These are phyloP conservation scores for Drosophila bunnanda DNA, from an alignment of 2,888 invertebrate genomes.

Conservation along the genomic window DNA sequence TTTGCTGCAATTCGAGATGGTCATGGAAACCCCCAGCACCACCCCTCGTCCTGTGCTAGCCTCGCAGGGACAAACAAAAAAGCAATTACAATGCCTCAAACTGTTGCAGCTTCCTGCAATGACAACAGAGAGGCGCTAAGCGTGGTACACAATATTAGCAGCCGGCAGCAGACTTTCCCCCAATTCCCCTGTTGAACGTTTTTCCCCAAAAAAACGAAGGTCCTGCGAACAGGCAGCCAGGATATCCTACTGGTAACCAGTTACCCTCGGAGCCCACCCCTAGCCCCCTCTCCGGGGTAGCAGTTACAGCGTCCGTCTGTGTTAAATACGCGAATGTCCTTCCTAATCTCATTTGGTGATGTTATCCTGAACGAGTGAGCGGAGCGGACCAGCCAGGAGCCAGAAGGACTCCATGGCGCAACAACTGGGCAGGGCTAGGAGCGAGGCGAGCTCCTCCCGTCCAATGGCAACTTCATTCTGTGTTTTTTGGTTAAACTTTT, in stretches of 20 bases:
- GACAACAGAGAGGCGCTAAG: constrained; percentile 72
- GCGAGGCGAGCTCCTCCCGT: constrained; percentile 1
- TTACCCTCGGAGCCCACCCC: constrained; percentile 30
- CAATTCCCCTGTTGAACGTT: constrained; percentile 27
- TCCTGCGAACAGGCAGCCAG: constrained; percentile 75
- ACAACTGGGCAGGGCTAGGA: constrained; percentile 24
- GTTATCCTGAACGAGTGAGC: constrained; percentile 69
- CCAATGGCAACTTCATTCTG: constrained; percentile 61
- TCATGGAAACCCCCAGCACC: constrained; percentile 7
- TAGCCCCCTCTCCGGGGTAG: constrained; percentile 32
- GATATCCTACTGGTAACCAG: constrained; percentile 68
- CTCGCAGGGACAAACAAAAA: constrained; percentile 73
- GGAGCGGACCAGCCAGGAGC: constrained; percentile 15
- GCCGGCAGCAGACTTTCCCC: constrained; percentile 16
- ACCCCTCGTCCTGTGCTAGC: neutral
- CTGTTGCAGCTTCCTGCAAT: constrained; percentile 77
- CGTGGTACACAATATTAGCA: constrained; percentile 68
- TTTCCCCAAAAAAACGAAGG: constrained; percentile 16
- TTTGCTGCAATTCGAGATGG: constrained; percentile 56
- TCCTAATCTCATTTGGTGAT: constrained; percentile 82
- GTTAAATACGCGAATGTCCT: constrained; percentile 82
- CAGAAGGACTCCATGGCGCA: constrained; percentile 19
- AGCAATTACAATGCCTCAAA: constrained; percentile 82
- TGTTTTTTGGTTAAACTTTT: constrained; percentile 65
- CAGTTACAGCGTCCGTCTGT: constrained; percentile 47